These are phyloP conservation scores for Potamilus streckersoni DNA, from an alignment of 1,140 invertebrate species.

Conservation along the genomic window DNA sequence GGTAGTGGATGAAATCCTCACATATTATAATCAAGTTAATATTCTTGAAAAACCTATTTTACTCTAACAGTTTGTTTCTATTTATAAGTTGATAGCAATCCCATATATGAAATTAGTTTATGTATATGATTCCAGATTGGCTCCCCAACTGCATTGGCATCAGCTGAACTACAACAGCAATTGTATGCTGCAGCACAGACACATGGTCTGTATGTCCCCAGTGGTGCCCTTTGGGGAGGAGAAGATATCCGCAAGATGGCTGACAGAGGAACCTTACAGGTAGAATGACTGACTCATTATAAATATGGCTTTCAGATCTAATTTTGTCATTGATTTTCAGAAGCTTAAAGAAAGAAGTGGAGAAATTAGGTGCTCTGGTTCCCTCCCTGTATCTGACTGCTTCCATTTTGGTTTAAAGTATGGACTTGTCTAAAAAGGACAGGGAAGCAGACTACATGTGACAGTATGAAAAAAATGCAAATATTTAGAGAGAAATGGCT, in stretches of 20 bases:
- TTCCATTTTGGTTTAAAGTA: background rate
- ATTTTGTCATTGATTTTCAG: background rate
- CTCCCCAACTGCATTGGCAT: slow-evolving; percentile 73
- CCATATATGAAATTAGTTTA: background rate
- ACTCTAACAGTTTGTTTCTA: too few relatives aligned
- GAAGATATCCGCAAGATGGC: slow-evolving; percentile 77
- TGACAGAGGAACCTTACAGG: slow-evolving; percentile 71
- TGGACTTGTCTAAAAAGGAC: background rate
- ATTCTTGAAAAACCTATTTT: too few relatives aligned
- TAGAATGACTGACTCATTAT: slow-evolving; percentile 32
- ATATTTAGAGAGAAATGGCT: too few relatives aligned
- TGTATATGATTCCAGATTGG: slow-evolving; percentile 65
- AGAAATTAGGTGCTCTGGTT: background rate
- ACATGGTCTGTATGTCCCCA: slow-evolving; percentile 72
- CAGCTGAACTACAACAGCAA: slow-evolving; percentile 62
- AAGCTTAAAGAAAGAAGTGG: background rate
- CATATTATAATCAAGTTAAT: too few relatives aligned
- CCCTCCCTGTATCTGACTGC: background rate
- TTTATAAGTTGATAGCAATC: too few relatives aligned
- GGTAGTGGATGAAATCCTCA: too few relatives aligned
- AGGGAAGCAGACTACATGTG: background rate
- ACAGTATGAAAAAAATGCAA: too few relatives aligned
- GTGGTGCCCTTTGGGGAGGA: slow-evolving; percentile 76
- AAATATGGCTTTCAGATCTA: background rate
- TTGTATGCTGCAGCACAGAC: slow-evolving; percentile 57